A percentile compares a stretch with the other conserved stretches of the same genome.
Evolutionary conservation across 2,113 vertebrate species (phyloP).

Genomic region (Prionailurus bengalensis): DNA sequence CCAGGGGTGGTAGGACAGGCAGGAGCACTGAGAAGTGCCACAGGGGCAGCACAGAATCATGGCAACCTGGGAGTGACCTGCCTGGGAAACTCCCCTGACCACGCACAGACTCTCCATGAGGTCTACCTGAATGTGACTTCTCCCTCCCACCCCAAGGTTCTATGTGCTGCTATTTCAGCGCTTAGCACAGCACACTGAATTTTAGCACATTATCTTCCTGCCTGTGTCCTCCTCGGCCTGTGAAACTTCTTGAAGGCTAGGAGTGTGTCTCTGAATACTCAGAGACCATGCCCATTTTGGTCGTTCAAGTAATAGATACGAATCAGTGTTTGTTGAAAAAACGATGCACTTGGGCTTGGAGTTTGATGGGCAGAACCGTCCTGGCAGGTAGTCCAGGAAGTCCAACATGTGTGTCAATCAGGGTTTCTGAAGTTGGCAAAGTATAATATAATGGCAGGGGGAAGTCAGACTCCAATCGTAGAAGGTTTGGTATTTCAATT

Average conservation of each 20-base stretch:
- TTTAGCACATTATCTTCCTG: background rate
- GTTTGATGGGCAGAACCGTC: background rate
- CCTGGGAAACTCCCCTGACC: background rate
- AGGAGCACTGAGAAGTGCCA: background rate
- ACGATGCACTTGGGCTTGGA: background rate
- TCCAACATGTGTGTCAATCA: background rate
- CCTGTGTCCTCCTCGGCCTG: background rate
- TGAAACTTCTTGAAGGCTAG: background rate
- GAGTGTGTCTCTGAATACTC: background rate
- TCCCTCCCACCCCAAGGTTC: background rate
- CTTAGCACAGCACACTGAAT: background rate
- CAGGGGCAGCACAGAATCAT: background rate
- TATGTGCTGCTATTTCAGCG: background rate
- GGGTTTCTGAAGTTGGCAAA: background rate
- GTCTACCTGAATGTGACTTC: background rate
- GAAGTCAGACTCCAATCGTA: background rate
- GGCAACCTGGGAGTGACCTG: background rate
- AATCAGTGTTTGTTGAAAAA: background rate
- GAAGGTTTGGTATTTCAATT: background rate
- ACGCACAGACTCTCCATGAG: background rate
- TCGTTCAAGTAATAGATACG: background rate
- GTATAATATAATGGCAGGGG: background rate
- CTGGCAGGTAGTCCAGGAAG: background rate
- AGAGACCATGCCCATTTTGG: no score
- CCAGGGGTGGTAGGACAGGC: background rate